Evolutionary conservation across 1,140 invertebrate genomes (phyloP), one percentile per base, ranked within the genome.

Genomic region (Mamestra configurata): DNA sequence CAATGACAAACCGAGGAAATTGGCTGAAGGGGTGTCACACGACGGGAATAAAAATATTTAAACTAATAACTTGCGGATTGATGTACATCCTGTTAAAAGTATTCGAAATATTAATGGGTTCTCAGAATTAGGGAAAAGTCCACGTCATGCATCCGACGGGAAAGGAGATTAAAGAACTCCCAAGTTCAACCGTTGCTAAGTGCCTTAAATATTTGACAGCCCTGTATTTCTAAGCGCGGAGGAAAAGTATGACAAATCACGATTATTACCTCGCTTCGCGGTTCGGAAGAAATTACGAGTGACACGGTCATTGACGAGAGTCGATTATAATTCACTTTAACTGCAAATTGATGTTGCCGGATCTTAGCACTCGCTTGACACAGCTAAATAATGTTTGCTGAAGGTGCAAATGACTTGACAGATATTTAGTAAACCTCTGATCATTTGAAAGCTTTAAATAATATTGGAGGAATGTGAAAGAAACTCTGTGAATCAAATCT

Each of bases 211-310:
- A 59, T 57, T 70, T 59, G 80, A 66, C 80, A 85, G 64, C 75
- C 82, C 82, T 83, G 71, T 43, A 20, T 55, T 55, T 57, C 53
- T 61, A 72, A 75, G 51, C 77, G 80, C 75, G 59, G 85, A 88
- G 84, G 86, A 92, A 92, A 91, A 90, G 88, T 89, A 88, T 92
- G 89, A 89, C 90, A 86, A 93, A 93, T 91, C 68, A 82, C 75
- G 71, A 87, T 91, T 84, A 84, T 71, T 64, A 68, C 81, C 77
- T 49, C 22, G 82, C 75, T 87, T 83, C 72, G 77, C 70, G 79
- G 61, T 49, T 84, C 76, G 1, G 55, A 79, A 68, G 70, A 80
- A 77, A 59, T 82, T 79, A 80, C 68, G 37, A 71, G 68, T 77
- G 70, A 82, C 78, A 80, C 77, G 79, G 71, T 77, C 79, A 49